These are phyloP conservation scores for Arrhamphus sclerolepis DNA, from an alignment of 2,797 vertebrate genomes.

Conservation along the genomic window DNA sequence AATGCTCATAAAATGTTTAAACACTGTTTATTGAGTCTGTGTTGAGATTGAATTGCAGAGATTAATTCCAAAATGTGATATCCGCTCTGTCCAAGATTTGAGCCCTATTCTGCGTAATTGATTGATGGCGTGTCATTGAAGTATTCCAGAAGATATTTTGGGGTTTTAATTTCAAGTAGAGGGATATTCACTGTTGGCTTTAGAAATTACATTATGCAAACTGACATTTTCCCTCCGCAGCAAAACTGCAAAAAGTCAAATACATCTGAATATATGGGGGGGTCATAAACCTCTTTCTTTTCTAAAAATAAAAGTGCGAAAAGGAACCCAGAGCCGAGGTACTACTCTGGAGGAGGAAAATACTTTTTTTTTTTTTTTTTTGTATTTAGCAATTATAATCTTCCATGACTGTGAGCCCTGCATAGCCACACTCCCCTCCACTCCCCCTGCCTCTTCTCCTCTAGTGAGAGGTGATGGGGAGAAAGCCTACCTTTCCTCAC, in stretches of 20 bases:
- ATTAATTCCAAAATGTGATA: constrained; percentile 57
- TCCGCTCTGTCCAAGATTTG: constrained; percentile 39
- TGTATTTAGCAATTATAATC: constrained; percentile 68
- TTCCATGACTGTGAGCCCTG: constrained; percentile 60
- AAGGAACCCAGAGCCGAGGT: constrained; percentile 54
- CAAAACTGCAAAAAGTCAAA: constrained; percentile 22
- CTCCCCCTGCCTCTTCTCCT: constrained; percentile 24
- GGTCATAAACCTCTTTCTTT: constrained; percentile 29
- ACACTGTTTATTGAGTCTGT: constrained; percentile 40
- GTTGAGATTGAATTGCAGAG: constrained; percentile 58
- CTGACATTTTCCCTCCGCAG: constrained; percentile 27
- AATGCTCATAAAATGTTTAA: constrained; percentile 47
- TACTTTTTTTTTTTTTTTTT: constrained; percentile 49
- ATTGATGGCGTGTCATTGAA: constrained; percentile 26
- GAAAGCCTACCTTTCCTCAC: constrained; percentile 35
- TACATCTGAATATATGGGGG: too few species aligned
- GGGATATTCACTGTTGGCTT: constrained; percentile 27
- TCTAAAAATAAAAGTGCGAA: constrained; percentile 46
- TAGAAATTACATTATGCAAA: constrained; percentile 31
- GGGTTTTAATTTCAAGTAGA: constrained; percentile 42
- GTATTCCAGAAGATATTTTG: constrained; percentile 37
- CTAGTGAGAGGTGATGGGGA: constrained; percentile 28
- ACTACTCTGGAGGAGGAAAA: constrained; percentile 63
- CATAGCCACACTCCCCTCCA: constrained; percentile 33
- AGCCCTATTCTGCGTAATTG: constrained; percentile 40